Evolutionary conservation across 2,888 invertebrate species (phyloP).

Genomic region (Glaucopsyche alexis): DNA sequence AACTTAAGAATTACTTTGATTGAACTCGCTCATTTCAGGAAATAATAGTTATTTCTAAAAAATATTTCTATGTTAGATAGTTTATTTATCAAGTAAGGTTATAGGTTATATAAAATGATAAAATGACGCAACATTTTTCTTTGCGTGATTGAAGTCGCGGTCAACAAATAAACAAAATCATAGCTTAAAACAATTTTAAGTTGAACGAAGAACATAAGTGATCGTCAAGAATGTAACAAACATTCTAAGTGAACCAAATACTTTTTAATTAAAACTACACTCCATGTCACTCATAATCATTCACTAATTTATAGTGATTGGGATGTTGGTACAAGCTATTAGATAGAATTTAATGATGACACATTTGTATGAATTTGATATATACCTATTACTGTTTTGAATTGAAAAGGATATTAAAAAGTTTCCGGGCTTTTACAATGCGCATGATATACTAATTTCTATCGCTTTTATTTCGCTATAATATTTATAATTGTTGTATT

Average conservation of each 20-base stretch:
- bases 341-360: slow-evolving; percentile 6
- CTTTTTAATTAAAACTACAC: slow-evolving; percentile 21
- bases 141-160: not conserved
- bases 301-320: slow-evolving; percentile 9
- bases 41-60: no score
- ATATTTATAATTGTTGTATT: no score
- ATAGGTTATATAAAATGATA: no score
- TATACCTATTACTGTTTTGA: no score
- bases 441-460: no score
- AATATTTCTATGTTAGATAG: no score
- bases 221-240: not conserved
- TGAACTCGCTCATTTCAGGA: no score
- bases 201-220: not conserved
- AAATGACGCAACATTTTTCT: not conserved
- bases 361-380: not conserved
- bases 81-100: no score
- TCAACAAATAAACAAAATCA: not conserved
- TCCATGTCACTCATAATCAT: slow-evolving; percentile 18
- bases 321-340: slow-evolving; percentile 6
- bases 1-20: no score
- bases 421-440: no score
- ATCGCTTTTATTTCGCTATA: no score
- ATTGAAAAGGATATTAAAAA: no score
- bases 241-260: slow-evolving; percentile 12
- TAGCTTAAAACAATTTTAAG: not conserved